These are phyloP conservation scores for Parasteatoda tepidariorum DNA, from an alignment of 1,140 invertebrate genomes.

Conservation along the genomic window DNA sequence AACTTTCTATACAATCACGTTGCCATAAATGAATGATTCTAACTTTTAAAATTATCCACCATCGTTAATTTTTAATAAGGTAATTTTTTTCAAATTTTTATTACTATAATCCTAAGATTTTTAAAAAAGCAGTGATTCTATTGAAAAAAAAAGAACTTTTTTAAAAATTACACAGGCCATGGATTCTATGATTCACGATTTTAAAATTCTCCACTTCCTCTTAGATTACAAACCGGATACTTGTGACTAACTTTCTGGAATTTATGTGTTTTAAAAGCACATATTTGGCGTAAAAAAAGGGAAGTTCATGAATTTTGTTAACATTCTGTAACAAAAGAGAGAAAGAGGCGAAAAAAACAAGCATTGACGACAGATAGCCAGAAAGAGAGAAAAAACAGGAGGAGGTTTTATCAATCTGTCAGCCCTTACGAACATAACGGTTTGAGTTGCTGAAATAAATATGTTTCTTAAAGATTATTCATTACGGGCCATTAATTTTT, in stretches of 20 bases:
- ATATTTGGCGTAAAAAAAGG: neutral
- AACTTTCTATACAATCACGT: too few relatives aligned
- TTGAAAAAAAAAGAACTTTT: too few relatives aligned
- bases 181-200: too few relatives aligned
- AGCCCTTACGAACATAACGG: conserved; percentile 14
- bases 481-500: too few relatives aligned
- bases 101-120: too few relatives aligned
- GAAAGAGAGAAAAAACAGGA: neutral
- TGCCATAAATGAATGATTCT: too few relatives aligned
- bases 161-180: neutral
- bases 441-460: neutral
- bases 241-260: neutral
- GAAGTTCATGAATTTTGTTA: neutral
- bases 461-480: neutral
- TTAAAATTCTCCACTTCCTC: too few relatives aligned
- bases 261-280: neutral
- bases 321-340: neutral
- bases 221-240: neutral
- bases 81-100: too few relatives aligned
- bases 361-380: neutral
- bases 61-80: too few relatives aligned
- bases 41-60: too few relatives aligned
- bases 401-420: conserved; percentile 36
- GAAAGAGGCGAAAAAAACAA: neutral
- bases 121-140: too few relatives aligned